Conservation (phyloP, 2,797 vertebrate species). For the Argentina silus region DNA sequence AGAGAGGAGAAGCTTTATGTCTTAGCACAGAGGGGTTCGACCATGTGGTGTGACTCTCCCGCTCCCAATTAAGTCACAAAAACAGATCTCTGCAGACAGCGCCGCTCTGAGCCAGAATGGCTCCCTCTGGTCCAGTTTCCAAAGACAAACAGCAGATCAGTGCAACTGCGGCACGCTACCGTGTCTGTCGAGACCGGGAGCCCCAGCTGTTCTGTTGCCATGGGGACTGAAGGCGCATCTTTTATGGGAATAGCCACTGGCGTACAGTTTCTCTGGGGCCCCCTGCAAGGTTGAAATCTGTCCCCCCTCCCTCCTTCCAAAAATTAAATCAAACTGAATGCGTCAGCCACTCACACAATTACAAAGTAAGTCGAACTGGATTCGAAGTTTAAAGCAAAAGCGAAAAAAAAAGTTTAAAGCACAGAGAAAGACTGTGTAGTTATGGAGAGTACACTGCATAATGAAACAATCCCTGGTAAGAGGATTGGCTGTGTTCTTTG, state of each 20-base stretch:
- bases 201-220: slow-evolving; percentile 60
- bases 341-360: too few relatives aligned
- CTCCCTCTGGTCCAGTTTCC: slow-evolving; percentile 75
- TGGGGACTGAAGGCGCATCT: slow-evolving; percentile 46
- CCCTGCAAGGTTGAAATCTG: too few relatives aligned
- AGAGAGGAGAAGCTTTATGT: slow-evolving; percentile 54
- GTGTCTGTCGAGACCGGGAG: slow-evolving; percentile 45
- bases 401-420: too few relatives aligned
- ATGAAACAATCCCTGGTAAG: too few relatives aligned
- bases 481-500: too few relatives aligned
- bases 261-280: too few relatives aligned
- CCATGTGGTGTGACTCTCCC: slow-evolving; percentile 56
- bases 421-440: too few relatives aligned
- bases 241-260: slow-evolving; percentile 36
- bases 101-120: slow-evolving; percentile 66
- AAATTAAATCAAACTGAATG: too few relatives aligned
- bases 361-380: too few relatives aligned
- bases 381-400: too few relatives aligned
- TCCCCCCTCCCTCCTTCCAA: too few relatives aligned
- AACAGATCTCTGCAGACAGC: slow-evolving; percentile 57
- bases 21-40: slow-evolving; percentile 47
- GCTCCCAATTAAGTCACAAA: slow-evolving; percentile 73
- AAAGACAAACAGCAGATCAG: slow-evolving; percentile 67
- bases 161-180: slow-evolving; percentile 44
- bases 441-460: too few relatives aligned